These are phyloP conservation scores for Oconnorella tubifera DNA, from an alignment of 2,888 invertebrate genomes.

Conservation along the genomic window DNA sequence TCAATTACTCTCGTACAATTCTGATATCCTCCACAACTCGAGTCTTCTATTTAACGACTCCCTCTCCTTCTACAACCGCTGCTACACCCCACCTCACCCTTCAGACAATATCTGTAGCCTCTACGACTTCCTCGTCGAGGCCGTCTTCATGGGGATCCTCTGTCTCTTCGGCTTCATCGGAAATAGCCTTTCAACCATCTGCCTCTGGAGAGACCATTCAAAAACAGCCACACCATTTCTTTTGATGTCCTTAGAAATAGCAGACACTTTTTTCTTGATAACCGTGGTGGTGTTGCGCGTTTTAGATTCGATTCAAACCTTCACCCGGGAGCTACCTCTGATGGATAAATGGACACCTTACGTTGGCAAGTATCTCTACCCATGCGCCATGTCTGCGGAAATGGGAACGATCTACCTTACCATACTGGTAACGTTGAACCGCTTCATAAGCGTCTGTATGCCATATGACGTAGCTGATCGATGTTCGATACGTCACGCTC, in stretches of 20 bases:
- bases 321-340: constrained; percentile 15
- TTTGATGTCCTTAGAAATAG: constrained; percentile 32
- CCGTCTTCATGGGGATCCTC: constrained; percentile 33
- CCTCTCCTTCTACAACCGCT: neutral
- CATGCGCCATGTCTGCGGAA: constrained; percentile 30
- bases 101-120: constrained; percentile 18
- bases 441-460: constrained; percentile 32
- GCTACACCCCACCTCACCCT: too few species aligned
- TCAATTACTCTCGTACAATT: too few species aligned
- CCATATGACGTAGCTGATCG: constrained; percentile 33
- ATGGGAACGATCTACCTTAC: constrained; percentile 37
- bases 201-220: constrained; percentile 33
- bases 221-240: constrained; percentile 38
- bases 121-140: constrained; percentile 36
- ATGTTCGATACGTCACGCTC: constrained; percentile 33
- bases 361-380: constrained; percentile 31
- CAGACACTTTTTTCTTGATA: constrained; percentile 37
- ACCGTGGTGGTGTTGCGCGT: constrained; percentile 34
- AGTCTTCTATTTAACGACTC: too few species aligned
- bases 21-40: too few species aligned
- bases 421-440: constrained; percentile 36
- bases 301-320: constrained; percentile 25
- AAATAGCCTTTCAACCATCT: constrained; percentile 36
- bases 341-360: constrained; percentile 24
- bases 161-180: constrained; percentile 36